A percentile compares a stretch with the other conserved stretches of the same genome.
phyloP scores from a whole-genome alignment of 2,797 vertebrate species.

The Uromys caudimaculatus region DNA sequence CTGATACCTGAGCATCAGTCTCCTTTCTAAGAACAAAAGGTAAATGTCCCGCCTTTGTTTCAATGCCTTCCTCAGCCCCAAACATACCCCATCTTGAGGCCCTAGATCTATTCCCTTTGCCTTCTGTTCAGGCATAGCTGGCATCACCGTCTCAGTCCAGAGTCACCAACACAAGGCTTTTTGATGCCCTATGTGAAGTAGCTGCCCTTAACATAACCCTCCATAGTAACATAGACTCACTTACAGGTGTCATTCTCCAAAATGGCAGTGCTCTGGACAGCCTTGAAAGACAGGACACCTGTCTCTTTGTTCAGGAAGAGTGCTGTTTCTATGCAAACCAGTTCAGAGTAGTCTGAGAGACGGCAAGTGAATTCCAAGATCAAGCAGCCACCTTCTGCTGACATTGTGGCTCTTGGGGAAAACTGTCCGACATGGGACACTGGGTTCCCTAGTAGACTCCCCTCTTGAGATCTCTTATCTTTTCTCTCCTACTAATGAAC shows the following conservation, averaged over 20 bases:
- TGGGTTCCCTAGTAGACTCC: too few species aligned
- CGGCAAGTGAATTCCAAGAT: background rate
- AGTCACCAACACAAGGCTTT: background rate
- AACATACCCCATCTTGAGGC: background rate
- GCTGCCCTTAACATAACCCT: background rate
- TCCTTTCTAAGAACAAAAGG: background rate
- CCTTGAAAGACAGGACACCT: background rate
- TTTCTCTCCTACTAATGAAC: background rate
- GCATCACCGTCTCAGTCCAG: background rate
- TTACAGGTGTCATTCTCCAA: background rate
- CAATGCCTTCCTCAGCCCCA: background rate
- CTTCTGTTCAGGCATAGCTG: background rate
- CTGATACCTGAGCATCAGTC: background rate
- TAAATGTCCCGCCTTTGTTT: background rate
- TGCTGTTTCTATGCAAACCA: background rate
- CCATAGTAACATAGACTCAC: background rate
- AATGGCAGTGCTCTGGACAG: background rate
- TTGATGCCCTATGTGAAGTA: background rate
- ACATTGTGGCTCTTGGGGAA: background rate
- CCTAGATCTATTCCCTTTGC: background rate
- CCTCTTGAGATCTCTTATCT: background rate
- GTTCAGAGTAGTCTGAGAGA: background rate
- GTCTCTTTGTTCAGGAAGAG: background rate
- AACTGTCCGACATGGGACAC: background rate
- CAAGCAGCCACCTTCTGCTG: background rate